Base-by-base conservation (phyloP, 1,140 invertebrate genomes). In the Sesamia nonagrioides region DNA sequence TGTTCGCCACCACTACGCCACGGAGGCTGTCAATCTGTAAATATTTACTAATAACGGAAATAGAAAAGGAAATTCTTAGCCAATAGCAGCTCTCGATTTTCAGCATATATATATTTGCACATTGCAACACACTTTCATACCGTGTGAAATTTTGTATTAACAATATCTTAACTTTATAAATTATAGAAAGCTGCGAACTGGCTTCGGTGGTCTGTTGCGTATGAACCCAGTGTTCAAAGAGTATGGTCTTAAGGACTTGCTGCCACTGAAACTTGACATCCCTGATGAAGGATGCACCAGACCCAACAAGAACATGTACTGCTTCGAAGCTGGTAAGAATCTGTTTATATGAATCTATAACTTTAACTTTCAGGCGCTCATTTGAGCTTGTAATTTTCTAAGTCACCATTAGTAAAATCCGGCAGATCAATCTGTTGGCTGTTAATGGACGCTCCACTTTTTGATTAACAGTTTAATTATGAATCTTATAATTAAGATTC, bases 261-360 rank as follows among this genome's bases (percentile, higher is more conserved):
- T 99, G 13, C 98, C 98, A 0, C 94, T 98, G n/a, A 99, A 98
- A 89, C 94, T 98, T 40, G 97, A 98, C 82, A 97, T 98, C 78
- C 98, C 98, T 5, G 98, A 98, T 91, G 97, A 98, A 95, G 98
- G 98, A n/a, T 99, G 98, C 92, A 98, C 98, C 2, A 95, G 98
- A 63, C 97, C 98, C 1, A 98, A 98, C 89, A 96, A 96, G 84
- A 97, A 97, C 63, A 98, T 98, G 96, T 99, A 97, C 90, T 99
- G 98, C 89, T 99, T 99, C 89, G 98, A 99, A 96, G 97, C 97
- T 84, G 97, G 97, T 97, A 94, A 94, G 91, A 77, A 82, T 54
- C 60, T 27, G 37, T 17, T 48, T 11, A 27, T 27, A 15, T 50
- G 13, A n/a, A n/a, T 15, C 15, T n/a, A 5, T 50, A 5, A 15